A percentile compares a stretch with the other conserved stretches of the same genome.
These are phyloP conservation scores for Ptyas mucosa DNA, from an alignment of 2,113 vertebrate genomes.

Conservation along the genomic window DNA sequence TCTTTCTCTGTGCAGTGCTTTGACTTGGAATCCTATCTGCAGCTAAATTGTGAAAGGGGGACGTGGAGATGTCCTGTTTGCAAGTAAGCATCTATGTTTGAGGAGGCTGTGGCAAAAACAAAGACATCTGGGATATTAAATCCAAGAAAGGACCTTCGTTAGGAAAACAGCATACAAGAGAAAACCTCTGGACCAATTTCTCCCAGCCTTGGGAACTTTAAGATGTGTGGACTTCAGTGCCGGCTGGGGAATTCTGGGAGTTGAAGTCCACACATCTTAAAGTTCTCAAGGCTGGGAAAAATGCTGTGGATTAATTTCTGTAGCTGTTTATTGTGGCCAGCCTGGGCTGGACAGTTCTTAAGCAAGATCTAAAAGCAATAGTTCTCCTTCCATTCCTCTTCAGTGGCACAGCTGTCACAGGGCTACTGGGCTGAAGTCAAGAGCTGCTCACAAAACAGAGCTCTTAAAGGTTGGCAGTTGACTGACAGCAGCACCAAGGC, in stretches of 20 bases:
- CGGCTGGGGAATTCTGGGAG: not conserved
- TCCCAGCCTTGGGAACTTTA: not conserved
- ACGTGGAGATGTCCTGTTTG: conserved; percentile 83
- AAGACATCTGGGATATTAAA: not conserved
- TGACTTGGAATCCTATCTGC: conserved; percentile 85
- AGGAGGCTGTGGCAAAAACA: too few relatives aligned
- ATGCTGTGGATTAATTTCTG: not conserved
- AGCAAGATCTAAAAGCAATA: not conserved
- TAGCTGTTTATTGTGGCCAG: not conserved
- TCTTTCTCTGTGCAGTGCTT: conserved; percentile 73
- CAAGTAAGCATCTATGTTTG: conserved; percentile 59
- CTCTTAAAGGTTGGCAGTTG: not conserved
- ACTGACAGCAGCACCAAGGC: not conserved
- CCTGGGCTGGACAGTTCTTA: not conserved
- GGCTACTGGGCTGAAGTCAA: not conserved
- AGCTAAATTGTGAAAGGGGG: conserved; percentile 78
- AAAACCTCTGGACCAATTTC: not conserved
- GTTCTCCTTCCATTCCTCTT: not conserved
- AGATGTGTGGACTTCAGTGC: not conserved
- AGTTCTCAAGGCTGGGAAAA: not conserved
- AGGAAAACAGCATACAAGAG: not conserved
- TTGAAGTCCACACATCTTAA: not conserved
- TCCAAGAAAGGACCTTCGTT: not conserved
- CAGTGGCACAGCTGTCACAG: not conserved
- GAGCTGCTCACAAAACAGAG: not conserved